Base-by-base conservation (phyloP, 1,140 invertebrate genomes). In the Brachionus rubens region DNA sequence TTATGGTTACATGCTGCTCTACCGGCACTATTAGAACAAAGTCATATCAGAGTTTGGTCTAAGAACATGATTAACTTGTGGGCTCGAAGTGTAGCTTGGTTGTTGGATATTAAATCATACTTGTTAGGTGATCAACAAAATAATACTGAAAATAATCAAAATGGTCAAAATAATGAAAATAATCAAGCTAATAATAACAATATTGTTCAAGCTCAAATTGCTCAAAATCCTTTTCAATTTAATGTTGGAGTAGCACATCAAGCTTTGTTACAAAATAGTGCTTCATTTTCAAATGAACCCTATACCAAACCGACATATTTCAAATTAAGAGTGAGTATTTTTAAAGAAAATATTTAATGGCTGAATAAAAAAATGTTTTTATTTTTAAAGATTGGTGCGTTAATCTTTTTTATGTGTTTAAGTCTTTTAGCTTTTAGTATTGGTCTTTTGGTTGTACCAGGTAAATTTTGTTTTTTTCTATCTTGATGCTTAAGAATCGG, bases 1-100 rank as follows among this genome's bases (percentile, higher is more conserved):
- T 84, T 99, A 4, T 83, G 98, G 4, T 85, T 98, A n/a, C 94
- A 97, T 87, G 93, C 98, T 19, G 92, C 99, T 28, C 86, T 98
- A 47, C 96, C 96, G 5, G 94, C 95, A 0, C 86, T 99, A 50
- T 85, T 99, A 43, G 96, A 99, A 82, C 95, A 99, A 83, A 92
- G 92, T 0, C 93, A 98, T 81, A 95, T 94, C 0, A 87, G 94
- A 7, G 90, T 90, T 0, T 96, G 94, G 92, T 83, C 98, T 14
- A 97, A 97, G 84, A 88, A 89, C 10, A 82, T 93, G 1, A 88
- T 75, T 24, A 46, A 59, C 43, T 56, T 75, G 40, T 99, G 96
- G 96, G 98, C 94, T 82, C 85, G 88, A 5, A 88, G 88, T 2
- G 91, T 96, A 0, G 90, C 94, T 0, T 93, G 91, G 86, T 78